A percentile compares a stretch with the other conserved stretches of the same genome.
phyloP scores from a whole-genome alignment of 1,140 invertebrate species.

The Ctenoplectra terminalis region DNA sequence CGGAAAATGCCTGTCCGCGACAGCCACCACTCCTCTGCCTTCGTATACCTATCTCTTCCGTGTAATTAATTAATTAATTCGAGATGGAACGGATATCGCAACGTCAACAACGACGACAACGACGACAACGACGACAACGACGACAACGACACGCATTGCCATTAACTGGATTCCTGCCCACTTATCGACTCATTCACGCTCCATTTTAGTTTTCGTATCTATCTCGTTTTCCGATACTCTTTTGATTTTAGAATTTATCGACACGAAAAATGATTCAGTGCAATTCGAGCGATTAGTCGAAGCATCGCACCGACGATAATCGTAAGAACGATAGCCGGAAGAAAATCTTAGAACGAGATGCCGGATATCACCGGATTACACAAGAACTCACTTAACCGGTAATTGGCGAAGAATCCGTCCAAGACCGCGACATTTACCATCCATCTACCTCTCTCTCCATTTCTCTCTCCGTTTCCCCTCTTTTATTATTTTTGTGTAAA shows the following conservation, averaged over 20 bases:
- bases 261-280: too few relatives aligned
- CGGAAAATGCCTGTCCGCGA: constrained; percentile 70
- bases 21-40: constrained; percentile 74
- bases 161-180: neutral
- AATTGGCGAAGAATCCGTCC: constrained; percentile 32
- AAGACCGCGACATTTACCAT: constrained; percentile 33
- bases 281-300: neutral
- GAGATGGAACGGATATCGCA: constrained; percentile 67
- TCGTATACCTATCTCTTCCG: constrained; percentile 64
- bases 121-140: neutral
- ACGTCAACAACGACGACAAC: too few relatives aligned
- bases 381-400: constrained; percentile 54
- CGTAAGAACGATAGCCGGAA: neutral
- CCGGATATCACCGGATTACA: constrained; percentile 51
- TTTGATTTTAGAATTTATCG: neutral
- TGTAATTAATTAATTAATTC: constrained; percentile 81
- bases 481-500: too few relatives aligned
- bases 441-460: neutral
- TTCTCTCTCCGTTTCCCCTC: neutral
- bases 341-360: constrained; percentile 10
- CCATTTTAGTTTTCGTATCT: neutral
- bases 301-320: neutral
- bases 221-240: too few relatives aligned
- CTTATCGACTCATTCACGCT: neutral
- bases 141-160: constrained; percentile 1